Base-by-base conservation (phyloP, 2,113 vertebrate genomes). In the Callaeas wilsoni region DNA sequence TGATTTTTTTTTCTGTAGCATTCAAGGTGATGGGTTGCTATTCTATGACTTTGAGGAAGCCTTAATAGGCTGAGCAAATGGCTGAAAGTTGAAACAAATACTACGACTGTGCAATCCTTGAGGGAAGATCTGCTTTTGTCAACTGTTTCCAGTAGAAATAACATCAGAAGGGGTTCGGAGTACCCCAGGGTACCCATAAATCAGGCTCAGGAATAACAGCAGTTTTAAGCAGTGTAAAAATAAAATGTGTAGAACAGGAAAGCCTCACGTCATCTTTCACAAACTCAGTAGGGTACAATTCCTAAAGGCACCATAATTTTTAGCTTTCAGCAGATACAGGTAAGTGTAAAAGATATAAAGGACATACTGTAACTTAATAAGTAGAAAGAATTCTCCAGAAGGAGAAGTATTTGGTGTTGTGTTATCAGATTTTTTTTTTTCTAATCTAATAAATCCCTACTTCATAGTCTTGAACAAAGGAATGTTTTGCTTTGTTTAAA, bases 231-330 rank as follows among this genome's bases (percentile, higher is more conserved):
- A 86, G 55, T 23, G 56, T 74, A 70, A 89, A 96, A 90, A 83
- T 74, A 88, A 92, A 84, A 78, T 19, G 32, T 74, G 64, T n/a
- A 56, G 80, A 90, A 69, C 73, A 91, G 42, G 91, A 87, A 65
- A 47, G 41, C 44, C 22, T 82, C 52, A 22, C 22, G 2, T 68
- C 42, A 77, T 87, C 75, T 91, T 86, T 85, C 39, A 89, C 33
- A 2, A 69, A 63, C 42, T 80, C 74, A 2, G 3, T 55, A 92
- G 75, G 32, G 42, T 74, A 93, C 41, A 84, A 74, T 96, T 97
- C 93, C 94, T 95, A 75, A 87, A 96, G 95, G 84, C 81, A 85
- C 69, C 16, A 30, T 94, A 96, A 96, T 91, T 96, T 94, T 96
- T 94, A 90, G 52, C 52, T 84, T 94, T 86, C 41, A 89, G 53